Base-by-base conservation (phyloP, 2,888 invertebrate genomes). In the Caenorhabditis angaria region DNA sequence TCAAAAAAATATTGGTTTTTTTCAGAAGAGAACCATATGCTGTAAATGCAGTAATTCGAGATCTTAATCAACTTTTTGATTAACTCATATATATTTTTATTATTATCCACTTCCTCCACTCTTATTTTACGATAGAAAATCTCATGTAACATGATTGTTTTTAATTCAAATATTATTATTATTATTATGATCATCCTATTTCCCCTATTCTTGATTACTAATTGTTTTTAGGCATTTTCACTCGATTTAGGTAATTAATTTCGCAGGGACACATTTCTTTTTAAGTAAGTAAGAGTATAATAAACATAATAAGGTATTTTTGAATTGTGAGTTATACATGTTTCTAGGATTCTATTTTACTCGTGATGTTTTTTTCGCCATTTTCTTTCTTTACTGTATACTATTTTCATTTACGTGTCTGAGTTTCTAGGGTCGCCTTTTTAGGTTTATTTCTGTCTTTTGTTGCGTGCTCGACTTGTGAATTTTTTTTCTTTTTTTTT, bases 1-100 rank as follows among this genome's bases (percentile, higher is more conserved):
- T 32, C 12, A 32, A 32, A 32, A 32, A 32, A 32, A 32, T 8
- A 32, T 8, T 32, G 32, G 32, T 8, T 8, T 48, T 48, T 48
- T 50, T 50, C 50, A 50, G 50, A 22, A 3, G 50, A 20, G 50
- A 50, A 20, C 24, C 50, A 22, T 50, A 50, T 50, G 50, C 41
- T 41, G 41, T 41, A 18, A 41, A 41, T 14, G 10, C 41, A 18
- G 18, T 41, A 3, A 41, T 41, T 14, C 41, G 41, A 18, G 41
- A 41, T 5, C 41, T 41, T 18, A 41, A 41, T 41, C 41, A 41
- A 18, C 41, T 41, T 41, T 41, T 41, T 41, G 3, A 6, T 14
- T 41, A 41, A 41, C 10, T 41, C 5, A 32, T 32, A 5, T 32
- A 12, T 32, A 12, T 32, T 32, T 32, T 18, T 10, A 32, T 32